Evolutionary conservation across 2,797 vertebrate species (phyloP).

Genomic region (Lacerta viridis): DNA sequence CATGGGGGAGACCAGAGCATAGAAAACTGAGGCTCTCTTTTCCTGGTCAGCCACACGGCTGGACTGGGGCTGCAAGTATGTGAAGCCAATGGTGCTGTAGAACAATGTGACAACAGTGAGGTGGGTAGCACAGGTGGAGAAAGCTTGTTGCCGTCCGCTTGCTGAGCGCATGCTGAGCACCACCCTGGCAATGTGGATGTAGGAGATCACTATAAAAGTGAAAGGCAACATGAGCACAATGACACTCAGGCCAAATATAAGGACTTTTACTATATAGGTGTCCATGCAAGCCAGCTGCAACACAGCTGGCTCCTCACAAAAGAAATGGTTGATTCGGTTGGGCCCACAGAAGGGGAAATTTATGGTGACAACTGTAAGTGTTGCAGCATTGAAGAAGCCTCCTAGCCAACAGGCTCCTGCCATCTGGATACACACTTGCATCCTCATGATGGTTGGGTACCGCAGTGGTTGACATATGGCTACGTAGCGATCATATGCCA

Average conservation of each 20-base stretch:
- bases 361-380: not conserved
- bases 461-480: not conserved
- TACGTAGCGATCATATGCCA: conserved; percentile 34
- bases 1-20: conserved; percentile 32
- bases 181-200: not conserved
- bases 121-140: too few relatives aligned
- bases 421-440: conserved; percentile 2
- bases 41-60: not conserved
- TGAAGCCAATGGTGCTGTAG: conserved; percentile 31
- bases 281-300: conserved; percentile 23
- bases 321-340: not conserved
- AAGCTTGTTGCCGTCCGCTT: not conserved
- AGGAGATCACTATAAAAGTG: conserved; percentile 13
- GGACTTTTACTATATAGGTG: not conserved
- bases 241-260: not conserved
- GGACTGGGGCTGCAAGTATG: not conserved
- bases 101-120: conserved; percentile 19
- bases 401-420: not conserved
- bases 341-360: conserved; percentile 9
- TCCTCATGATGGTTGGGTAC: conserved; percentile 19
- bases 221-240: conserved; percentile 12
- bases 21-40: conserved; percentile 35
- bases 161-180: not conserved
- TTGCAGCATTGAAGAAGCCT: conserved; percentile 9
- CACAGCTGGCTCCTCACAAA: conserved; percentile 33